phyloP scores from a whole-genome alignment of 2,888 invertebrate species.

The Formica aserva region DNA sequence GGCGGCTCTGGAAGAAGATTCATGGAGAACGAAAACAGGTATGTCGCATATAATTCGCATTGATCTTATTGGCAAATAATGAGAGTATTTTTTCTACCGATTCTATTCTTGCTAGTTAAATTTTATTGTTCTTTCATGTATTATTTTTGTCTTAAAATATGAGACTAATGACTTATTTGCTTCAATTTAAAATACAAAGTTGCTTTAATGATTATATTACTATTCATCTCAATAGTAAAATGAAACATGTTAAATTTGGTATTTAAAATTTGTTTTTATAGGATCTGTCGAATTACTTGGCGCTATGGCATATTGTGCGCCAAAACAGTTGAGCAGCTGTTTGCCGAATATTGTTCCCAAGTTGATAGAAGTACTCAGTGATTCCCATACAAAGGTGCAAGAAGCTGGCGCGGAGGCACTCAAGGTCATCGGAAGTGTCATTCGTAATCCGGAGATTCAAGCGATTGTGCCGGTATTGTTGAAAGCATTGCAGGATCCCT shows the following conservation, averaged over 20 bases:
- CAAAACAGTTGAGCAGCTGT: conserved; percentile 99
- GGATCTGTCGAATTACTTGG: conserved; percentile 98
- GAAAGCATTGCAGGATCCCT: conserved; percentile 97
- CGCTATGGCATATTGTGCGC: conserved; percentile 99
- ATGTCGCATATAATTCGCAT: conserved; percentile 2
- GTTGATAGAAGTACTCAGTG: conserved; percentile 97
- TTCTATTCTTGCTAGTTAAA: neutral
- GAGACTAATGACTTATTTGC: neutral
- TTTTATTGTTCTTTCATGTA: neutral
- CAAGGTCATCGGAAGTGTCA: conserved; percentile 98
- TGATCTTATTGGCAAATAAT: conserved; percentile 4
- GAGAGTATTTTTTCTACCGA: neutral
- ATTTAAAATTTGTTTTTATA: conserved; percentile 76
- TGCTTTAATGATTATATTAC: neutral
- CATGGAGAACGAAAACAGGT: conserved; percentile 99
- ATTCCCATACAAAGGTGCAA: conserved; percentile 98
- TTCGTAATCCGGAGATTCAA: conserved; percentile 99
- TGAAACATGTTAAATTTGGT: neutral
- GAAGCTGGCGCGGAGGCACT: conserved; percentile 98
- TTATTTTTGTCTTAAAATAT: conserved; percentile 5
- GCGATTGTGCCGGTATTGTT: conserved; percentile 95
- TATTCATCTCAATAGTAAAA: neutral
- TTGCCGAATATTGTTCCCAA: conserved; percentile 99
- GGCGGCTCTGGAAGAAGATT: conserved; percentile 97
- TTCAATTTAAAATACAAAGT: conserved; percentile 2